Conservation (phyloP, 2,888 invertebrate genomes). For the Hypercompe scribonia region DNA sequence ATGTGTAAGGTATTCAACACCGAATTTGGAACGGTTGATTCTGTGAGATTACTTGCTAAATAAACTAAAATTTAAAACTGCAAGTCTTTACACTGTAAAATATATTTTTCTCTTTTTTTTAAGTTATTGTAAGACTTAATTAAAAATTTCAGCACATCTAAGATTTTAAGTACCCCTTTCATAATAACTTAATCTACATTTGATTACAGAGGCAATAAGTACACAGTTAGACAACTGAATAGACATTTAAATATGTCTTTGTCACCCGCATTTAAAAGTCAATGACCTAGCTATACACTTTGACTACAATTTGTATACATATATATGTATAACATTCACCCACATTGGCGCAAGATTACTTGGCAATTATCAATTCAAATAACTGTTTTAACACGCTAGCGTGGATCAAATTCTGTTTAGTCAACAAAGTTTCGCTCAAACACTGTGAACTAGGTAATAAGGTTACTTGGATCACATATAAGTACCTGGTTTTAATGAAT, state of each 20-base stretch:
- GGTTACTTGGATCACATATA: slow-evolving; percentile 2
- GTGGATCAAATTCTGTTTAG: slow-evolving; percentile 7
- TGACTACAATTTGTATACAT: neutral
- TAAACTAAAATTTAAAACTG: neutral
- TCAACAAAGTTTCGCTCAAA: slow-evolving; percentile 10
- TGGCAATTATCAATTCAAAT: slow-evolving; percentile 22
- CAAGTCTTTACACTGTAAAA: neutral
- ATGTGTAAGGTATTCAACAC: neutral
- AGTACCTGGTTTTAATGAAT: slow-evolving; percentile 11
- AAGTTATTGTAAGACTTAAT: neutral
- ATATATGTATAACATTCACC: slow-evolving; percentile 18
- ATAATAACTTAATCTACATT: neutral
- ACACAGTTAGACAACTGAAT: neutral
- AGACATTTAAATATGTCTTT: slow-evolving; percentile 4
- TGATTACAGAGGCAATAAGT: neutral
- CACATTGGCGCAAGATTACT: slow-evolving; percentile 17
- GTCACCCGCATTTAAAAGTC: slow-evolving; percentile 5
- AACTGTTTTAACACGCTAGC: slow-evolving; percentile 17
- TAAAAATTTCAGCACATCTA: neutral
- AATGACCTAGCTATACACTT: slow-evolving; percentile 2
- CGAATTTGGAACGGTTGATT: neutral
- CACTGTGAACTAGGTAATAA: slow-evolving; percentile 13
- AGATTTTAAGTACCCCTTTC: neutral
- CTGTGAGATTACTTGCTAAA: neutral
- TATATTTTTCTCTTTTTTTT: neutral